phyloP scores from a whole-genome alignment of 2,797 vertebrate genomes.

The Erethizon dorsatum region DNA sequence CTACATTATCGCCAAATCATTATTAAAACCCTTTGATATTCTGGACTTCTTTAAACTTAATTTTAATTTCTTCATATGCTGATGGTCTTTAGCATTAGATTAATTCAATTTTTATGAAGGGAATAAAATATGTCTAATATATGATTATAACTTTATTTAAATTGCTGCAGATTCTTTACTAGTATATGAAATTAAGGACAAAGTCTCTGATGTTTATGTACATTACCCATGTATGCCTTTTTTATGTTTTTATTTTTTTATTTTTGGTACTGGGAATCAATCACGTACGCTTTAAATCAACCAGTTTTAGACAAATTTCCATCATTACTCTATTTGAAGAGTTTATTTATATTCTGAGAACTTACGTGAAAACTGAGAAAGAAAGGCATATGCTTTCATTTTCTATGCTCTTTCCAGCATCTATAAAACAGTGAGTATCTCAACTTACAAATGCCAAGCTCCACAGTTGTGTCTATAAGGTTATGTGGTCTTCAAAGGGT shows the following conservation, averaged over 20 bases:
- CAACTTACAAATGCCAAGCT: not conserved
- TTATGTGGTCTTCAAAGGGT: not conserved
- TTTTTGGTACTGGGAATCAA: no score
- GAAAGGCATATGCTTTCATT: not conserved
- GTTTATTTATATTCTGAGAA: not conserved
- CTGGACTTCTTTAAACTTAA: not conserved
- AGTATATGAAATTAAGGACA: not conserved
- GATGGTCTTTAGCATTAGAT: slow-evolving; percentile 8
- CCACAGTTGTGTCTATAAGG: not conserved
- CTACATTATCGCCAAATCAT: not conserved
- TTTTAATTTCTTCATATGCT: slow-evolving; percentile 31
- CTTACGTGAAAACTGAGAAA: slow-evolving; percentile 1
- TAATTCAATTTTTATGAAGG: slow-evolving; percentile 54
- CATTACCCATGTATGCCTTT: not conserved
- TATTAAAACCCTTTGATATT: slow-evolving; percentile 13
- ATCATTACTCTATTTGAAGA: not conserved
- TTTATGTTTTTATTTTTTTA: no score
- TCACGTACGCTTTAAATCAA: slow-evolving; percentile 30
- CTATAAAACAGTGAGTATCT: not conserved
- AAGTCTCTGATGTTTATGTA: not conserved
- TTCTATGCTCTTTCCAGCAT: not conserved
- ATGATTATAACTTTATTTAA: slow-evolving; percentile 40
- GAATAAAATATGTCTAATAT: not conserved
- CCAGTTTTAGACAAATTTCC: slow-evolving; percentile 50
- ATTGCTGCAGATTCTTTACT: not conserved